A percentile compares a stretch with the other conserved stretches of the same genome.
phyloP scores from a whole-genome alignment of 2,888 invertebrate genomes.

The Cynaeus angustus region DNA sequence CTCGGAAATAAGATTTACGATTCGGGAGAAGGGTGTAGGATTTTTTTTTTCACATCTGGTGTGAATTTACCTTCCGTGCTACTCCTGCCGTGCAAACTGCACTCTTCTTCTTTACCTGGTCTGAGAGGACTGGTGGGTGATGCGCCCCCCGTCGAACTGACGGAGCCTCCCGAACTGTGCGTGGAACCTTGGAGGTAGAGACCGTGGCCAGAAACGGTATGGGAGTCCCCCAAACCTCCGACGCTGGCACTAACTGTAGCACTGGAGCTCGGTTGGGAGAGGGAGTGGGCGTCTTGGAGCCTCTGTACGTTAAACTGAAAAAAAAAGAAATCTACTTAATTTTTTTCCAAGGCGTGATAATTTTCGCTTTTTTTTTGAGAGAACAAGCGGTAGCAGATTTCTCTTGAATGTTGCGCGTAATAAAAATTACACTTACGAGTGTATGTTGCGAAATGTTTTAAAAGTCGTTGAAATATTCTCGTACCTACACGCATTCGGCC shows the following conservation, averaged over 20 bases:
- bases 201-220: conserved; percentile 66
- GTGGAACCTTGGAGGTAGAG: conserved; percentile 67
- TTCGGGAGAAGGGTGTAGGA: no score
- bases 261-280: conserved; percentile 63
- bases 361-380: no score
- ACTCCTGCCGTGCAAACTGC: conserved; percentile 76
- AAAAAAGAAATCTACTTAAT: no score
- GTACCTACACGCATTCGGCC: no score
- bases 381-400: no score
- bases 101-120: conserved; percentile 79
- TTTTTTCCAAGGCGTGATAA: no score
- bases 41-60: no score
- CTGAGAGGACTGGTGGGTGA: conserved; percentile 71
- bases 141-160: conserved; percentile 71
- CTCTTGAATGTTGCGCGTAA: no score
- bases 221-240: conserved; percentile 61
- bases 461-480: no score
- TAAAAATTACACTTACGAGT: no score
- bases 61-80: conserved; percentile 75
- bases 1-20: no score
- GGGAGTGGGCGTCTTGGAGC: conserved; percentile 70
- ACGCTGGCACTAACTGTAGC: conserved; percentile 67
- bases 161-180: conserved; percentile 71
- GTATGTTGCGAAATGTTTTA: no score
- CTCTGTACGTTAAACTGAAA: conserved; percentile 73